phyloP scores from a whole-genome alignment of 2,797 vertebrate genomes.

The Chelon labrosus region DNA sequence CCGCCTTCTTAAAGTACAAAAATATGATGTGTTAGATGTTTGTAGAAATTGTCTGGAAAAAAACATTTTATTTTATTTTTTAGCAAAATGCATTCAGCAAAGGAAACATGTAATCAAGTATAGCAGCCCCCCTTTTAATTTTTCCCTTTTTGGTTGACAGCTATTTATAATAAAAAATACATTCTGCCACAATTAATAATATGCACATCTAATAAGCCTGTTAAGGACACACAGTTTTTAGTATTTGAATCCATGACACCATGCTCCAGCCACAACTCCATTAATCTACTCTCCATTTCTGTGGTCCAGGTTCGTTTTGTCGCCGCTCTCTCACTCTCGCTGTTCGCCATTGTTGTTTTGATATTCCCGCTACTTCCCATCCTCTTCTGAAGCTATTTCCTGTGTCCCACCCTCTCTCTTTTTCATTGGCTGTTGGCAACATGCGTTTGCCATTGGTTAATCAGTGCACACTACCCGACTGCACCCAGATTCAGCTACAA shows the following conservation, averaged over 20 bases:
- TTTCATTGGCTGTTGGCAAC: too few relatives aligned
- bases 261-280: too few relatives aligned
- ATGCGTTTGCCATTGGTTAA: too few relatives aligned
- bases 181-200: not conserved
- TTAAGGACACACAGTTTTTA: not conserved
- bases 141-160: not conserved
- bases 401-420: too few relatives aligned
- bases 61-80: not conserved
- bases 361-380: too few relatives aligned
- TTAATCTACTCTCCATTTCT: too few relatives aligned
- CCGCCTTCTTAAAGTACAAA: not conserved
- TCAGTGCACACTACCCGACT: too few relatives aligned
- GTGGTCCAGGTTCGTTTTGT: too few relatives aligned
- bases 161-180: not conserved
- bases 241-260: not conserved
- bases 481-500: too few relatives aligned
- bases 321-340: too few relatives aligned
- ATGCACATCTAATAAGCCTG: not conserved
- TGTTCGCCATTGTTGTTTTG: too few relatives aligned
- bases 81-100: not conserved
- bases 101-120: not conserved
- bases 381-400: too few relatives aligned
- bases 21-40: not conserved
- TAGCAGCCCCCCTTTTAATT: not conserved
- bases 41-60: not conserved